Base-by-base conservation (phyloP, 2,113 vertebrate genomes). In the Rattus rattus region DNA sequence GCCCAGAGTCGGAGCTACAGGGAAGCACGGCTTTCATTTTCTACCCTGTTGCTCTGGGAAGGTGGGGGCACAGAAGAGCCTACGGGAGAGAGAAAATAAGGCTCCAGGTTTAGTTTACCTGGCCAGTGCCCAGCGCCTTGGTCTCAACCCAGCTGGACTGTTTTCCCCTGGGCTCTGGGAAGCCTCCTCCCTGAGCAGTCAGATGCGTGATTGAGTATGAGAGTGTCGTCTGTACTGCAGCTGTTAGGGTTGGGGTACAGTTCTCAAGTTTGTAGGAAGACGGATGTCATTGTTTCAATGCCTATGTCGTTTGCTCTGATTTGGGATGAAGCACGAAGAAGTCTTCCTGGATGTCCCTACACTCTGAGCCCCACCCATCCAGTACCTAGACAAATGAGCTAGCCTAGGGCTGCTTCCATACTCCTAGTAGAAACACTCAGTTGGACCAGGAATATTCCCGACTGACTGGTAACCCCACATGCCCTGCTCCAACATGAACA, bases 201-300 rank as follows among this genome's bases (percentile, higher is more conserved):
- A 22, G 61, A 47, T 43, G 1, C 0, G 3, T 61, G 80, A 5
- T 1, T 84, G 7, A 43, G 36, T 56, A 52, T 84, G 81, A 28
- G 81, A 9, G n/a, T 8, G 36, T 26, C n/a, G 80, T 43, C 13
- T 28, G 13, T 63, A 0, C 28, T 63, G 26, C 24, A 63, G n/a
- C 56, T 84, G 59, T 26, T 19, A 84, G 20, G 1, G 22, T 5
- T 10, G 14, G 22, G 65, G 20, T 59, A 20, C 43, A n/a, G 30
- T n/a, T 75, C 11, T 3, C 12, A 17, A 43, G 43, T 43, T 43
- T 43, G 43, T 43, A 43, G 43, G 6, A 61, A 43, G 30, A 43
- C 1, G 2, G 30, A 43, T 0, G 2, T 69, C 65, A 3, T 1
- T 56, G 84, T 14, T 11, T 33, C 1, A 12, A 36, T 5, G 1